Evolutionary conservation across 2,888 invertebrate species (phyloP), one percentile per base, ranked within the genome.

Genomic region (Herminia tarsipennalis): DNA sequence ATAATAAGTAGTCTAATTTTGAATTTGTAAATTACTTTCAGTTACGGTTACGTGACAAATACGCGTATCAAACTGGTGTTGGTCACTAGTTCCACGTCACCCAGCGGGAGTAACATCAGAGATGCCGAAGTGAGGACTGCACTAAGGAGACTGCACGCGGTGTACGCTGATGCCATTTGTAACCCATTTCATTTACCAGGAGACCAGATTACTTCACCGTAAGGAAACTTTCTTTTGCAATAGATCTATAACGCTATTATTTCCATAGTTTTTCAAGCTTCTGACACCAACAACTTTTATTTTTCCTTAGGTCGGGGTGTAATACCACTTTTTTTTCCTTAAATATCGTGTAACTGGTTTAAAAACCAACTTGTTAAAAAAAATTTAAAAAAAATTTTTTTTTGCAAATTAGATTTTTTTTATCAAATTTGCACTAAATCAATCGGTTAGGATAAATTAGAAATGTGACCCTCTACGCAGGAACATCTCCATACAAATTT

Each of bases 181-280:
- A 98, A 99, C 91, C 99, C 99, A 30, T 99, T 99, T 85, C 98
- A 99, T 88, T 94, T 96, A 73, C 98, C 98, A 18, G 98, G 98
- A 17, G 97, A 98, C 72, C 94, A 95, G 63, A 95, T 99, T 34
- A 94, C 93, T 29, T 98, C 98, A 2, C 94, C 93, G 98, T 98
- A 93, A 94, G 94, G 69, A 35, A 9, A n/a, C n/a, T n/a, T n/a
- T n/a, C n/a, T n/a, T n/a, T n/a, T n/a, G n/a, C n/a, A n/a, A n/a
- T n/a, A n/a, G n/a, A n/a, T n/a, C n/a, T n/a, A n/a, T n/a, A n/a
- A n/a, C n/a, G n/a, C n/a, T n/a, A n/a, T n/a, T n/a, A n/a, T n/a
- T n/a, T n/a, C n/a, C n/a, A n/a, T n/a, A n/a, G n/a, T n/a, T n/a
- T n/a, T n/a, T n/a, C n/a, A n/a, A n/a, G n/a, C n/a, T n/a, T n/a